phyloP scores from a whole-genome alignment of 2,888 invertebrate species.

The Mythimna ferrago region DNA sequence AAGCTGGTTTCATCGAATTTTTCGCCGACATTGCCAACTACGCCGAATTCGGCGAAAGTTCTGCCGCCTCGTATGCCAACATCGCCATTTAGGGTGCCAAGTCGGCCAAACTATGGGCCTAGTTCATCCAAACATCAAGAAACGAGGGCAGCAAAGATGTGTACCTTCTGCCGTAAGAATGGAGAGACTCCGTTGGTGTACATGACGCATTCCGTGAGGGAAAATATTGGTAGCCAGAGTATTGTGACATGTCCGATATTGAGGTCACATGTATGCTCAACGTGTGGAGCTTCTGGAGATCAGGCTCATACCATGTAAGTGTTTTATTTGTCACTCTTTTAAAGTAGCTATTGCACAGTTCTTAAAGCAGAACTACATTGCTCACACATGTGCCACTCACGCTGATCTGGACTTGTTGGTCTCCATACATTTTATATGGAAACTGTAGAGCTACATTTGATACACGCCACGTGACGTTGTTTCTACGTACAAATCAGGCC shows the following conservation, averaged over 20 bases:
- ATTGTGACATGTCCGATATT: conserved; percentile 85
- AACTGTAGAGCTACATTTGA: too few relatives aligned
- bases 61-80: conserved; percentile 31
- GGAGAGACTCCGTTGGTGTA: conserved; percentile 84
- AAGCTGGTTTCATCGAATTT: conserved; percentile 38
- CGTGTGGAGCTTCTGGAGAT: conserved; percentile 82
- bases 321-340: conserved; percentile 1
- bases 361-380: too few relatives aligned
- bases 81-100: conserved; percentile 32
- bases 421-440: too few relatives aligned
- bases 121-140: conserved; percentile 57
- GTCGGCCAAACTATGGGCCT: conserved; percentile 37
- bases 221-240: conserved; percentile 73
- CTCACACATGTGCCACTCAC: too few relatives aligned
- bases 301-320: conserved; percentile 88
- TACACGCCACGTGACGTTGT: too few relatives aligned
- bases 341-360: too few relatives aligned
- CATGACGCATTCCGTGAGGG: conserved; percentile 80
- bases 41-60: conserved; percentile 30
- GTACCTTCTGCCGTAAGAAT: conserved; percentile 86
- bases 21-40: conserved; percentile 35
- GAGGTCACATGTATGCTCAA: conserved; percentile 80
- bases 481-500: too few relatives aligned
- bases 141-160: conserved; percentile 69
- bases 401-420: too few relatives aligned